phyloP scores from a whole-genome alignment of 2,113 vertebrate species.

The Echinops telfairi region DNA sequence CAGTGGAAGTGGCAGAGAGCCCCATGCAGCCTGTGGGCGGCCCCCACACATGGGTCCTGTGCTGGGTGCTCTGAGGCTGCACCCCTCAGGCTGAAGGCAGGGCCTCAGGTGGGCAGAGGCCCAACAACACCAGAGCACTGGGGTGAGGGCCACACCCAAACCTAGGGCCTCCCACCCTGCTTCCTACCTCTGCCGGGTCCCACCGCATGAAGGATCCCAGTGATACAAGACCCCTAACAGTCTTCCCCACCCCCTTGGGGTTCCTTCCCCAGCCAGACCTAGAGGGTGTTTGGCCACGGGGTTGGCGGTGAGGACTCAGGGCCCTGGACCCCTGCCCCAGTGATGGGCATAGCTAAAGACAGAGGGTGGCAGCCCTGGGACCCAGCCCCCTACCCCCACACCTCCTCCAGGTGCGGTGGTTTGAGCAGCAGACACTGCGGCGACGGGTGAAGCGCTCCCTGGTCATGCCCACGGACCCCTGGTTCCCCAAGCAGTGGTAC shows the following conservation, averaged over 20 bases:
- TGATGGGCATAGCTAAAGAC: background rate
- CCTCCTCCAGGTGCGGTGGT: constrained; percentile 87
- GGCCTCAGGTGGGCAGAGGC: background rate
- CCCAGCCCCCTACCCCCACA: rapidly evolving
- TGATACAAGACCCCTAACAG: constrained; percentile 75
- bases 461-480: constrained; percentile 85
- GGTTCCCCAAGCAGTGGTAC: constrained; percentile 90
- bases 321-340: background rate
- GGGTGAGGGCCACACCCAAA: no score
- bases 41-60: background rate
- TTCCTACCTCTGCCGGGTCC: rapidly evolving
- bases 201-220: constrained; percentile 70
- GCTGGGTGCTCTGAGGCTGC: background rate
- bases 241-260: background rate
- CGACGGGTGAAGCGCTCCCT: constrained; percentile 70
- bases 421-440: constrained; percentile 85
- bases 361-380: background rate
- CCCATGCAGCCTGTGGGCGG: no score
- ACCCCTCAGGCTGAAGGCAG: background rate
- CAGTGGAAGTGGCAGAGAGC: no score
- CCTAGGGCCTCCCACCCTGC: background rate
- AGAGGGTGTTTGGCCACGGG: background rate
- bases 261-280: background rate
- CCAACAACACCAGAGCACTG: background rate
- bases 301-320: constrained; percentile 77